These are phyloP conservation scores for Drosophila sucinea DNA, from an alignment of 1,140 invertebrate genomes.

Conservation along the genomic window DNA sequence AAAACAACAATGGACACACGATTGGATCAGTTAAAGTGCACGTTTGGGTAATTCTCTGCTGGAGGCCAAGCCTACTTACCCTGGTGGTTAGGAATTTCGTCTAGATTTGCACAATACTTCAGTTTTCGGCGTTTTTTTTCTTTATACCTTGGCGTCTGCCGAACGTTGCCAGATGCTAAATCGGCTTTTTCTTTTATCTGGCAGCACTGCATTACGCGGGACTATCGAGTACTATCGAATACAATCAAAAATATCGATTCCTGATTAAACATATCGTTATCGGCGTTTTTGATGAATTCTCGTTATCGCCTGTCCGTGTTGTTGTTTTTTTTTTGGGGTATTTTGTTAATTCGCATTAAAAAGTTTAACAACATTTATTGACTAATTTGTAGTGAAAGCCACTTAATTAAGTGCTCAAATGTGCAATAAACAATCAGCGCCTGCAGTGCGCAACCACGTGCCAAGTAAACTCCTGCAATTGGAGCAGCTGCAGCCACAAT, in stretches of 20 bases:
- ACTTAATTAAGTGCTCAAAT: conserved; percentile 27
- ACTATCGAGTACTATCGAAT: no score
- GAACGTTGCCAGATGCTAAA: not conserved
- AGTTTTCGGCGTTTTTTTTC: conserved; percentile 10
- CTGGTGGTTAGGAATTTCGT: not conserved
- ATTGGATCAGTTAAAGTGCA: not conserved
- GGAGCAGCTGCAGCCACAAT: conserved; percentile 64
- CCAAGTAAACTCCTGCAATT: conserved; percentile 36
- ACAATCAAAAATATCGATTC: not conserved
- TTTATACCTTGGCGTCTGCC: conserved; percentile 11
- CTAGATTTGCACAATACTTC: conserved; percentile 3
- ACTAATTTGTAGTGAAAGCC: conserved; percentile 21
- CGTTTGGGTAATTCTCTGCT: not conserved
- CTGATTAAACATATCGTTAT: no score
- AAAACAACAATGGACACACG: not conserved
- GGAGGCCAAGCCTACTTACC: not conserved
- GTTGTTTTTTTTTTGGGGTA: conserved; percentile 12
- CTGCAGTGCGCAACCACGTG: conserved; percentile 27
- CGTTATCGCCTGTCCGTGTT: conserved; percentile 25
- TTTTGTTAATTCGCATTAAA: conserved; percentile 21
- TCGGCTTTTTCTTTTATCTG: not conserved
- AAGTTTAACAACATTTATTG: conserved; percentile 43
- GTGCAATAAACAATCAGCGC: conserved; percentile 50
- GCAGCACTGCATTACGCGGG: not conserved
- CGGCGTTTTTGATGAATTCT: not conserved